Evolutionary conservation across 2,113 vertebrate genomes (phyloP), one percentile per base, ranked within the genome.

Genomic region (Dolichotis patagonum): DNA sequence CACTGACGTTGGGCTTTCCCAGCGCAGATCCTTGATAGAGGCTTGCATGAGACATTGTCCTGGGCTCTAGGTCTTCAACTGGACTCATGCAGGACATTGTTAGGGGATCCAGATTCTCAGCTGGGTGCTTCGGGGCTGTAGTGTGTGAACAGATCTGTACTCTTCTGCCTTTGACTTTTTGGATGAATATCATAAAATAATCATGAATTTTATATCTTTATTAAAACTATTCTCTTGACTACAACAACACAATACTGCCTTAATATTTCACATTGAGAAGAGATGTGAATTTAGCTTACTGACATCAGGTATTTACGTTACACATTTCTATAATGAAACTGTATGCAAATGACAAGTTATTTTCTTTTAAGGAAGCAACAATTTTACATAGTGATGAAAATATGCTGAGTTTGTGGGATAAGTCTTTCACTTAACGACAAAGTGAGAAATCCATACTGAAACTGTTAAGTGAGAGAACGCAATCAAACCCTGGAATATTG

Each of bases 251-350:
- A 90, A 69, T 67, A 54, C 7, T 82, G 32, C 6, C 3, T 73
- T 94, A 60, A 8, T 52, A 85, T 81, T 91, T 85, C 92, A 54
- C 89, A 8, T 16, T 85, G 60, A 81, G 11, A 82, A 73, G 13
- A 85, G 5, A 77, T 80, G 16, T 52, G 52, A 92, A 49, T 95
- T 83, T 78, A 24, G 17, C 26, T 88, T 73, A 49, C 86, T n/a
- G 62, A 52, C 14, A 5, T 83, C 5, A 84, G 14, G 16, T 84
- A 85, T 77, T 46, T 85, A 49, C 38, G 41, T n/a, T 78, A 63
- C 13, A 63, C 4, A 85, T 81, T 85, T 11, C 20, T 2, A 52
- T 62, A 71, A 43, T 43, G 97, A 97, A 92, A 96, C 85, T 93
- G 1, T 43, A 88, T 69, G 67, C 24, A 17, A 60, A 54, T 63